Evolutionary conservation across 2,113 vertebrate species (phyloP).

Genomic region (Nannospalax galili): DNA sequence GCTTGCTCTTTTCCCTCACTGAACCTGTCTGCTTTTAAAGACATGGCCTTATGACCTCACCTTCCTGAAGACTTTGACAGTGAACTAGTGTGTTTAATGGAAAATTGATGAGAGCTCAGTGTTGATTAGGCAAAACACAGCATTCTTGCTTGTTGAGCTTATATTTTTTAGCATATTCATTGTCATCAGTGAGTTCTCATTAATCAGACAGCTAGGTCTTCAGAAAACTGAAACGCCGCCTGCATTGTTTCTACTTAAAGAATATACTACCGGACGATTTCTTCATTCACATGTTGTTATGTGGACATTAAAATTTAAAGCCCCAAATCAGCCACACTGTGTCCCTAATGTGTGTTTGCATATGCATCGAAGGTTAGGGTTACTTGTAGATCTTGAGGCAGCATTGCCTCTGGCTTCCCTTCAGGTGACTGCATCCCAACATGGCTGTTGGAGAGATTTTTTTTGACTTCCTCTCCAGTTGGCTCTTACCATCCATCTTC

Average conservation of each 20-base stretch:
- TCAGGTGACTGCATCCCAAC: too few relatives aligned
- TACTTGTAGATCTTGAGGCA: neutral
- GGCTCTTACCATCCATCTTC: neutral
- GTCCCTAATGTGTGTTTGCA: too few relatives aligned
- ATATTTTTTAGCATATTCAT: neutral
- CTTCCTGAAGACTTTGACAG: neutral
- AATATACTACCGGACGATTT: too few relatives aligned
- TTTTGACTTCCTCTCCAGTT: neutral
- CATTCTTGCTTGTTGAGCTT: neutral
- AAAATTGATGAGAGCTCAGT: neutral
- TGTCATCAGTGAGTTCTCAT: neutral
- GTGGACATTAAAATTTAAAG: neutral
- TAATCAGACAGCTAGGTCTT: neutral
- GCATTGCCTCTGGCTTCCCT: fast-evolving
- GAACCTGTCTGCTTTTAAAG: neutral
- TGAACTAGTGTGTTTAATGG: neutral
- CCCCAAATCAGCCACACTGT: too few relatives aligned
- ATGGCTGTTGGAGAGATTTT: neutral
- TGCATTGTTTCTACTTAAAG: neutral
- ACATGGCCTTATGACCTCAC: neutral
- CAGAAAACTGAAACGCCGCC: neutral
- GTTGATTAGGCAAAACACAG: neutral
- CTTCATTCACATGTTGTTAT: neutral
- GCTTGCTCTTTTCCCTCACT: neutral
- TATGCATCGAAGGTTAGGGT: neutral